These are phyloP conservation scores for Agrypnia vestita DNA, from an alignment of 1,140 invertebrate genomes.

Conservation along the genomic window DNA sequence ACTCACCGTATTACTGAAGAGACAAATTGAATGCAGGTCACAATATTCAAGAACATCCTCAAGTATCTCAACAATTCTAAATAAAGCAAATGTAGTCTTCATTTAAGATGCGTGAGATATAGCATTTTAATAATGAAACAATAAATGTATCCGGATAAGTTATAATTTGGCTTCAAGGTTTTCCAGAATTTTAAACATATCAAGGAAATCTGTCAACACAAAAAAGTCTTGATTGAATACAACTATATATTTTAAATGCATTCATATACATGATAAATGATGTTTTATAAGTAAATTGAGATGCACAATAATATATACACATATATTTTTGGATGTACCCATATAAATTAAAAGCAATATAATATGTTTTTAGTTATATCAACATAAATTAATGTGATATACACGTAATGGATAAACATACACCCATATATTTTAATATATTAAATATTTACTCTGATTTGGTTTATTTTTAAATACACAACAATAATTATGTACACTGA, in stretches of 20 bases:
- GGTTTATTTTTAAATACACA: background rate
- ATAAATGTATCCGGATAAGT: too few species aligned
- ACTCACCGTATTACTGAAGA: too few species aligned
- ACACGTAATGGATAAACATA: background rate
- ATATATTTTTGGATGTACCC: background rate
- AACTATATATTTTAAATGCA: constrained; percentile 38
- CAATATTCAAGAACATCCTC: too few species aligned
- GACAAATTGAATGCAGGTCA: too few species aligned
- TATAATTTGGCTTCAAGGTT: too few species aligned
- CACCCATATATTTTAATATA: constrained; percentile 24
- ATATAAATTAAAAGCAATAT: constrained; percentile 41
- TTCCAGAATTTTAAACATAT: too few species aligned
- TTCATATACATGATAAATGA: constrained; percentile 31
- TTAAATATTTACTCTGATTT: constrained; percentile 31
- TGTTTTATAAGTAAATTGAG: constrained; percentile 24
- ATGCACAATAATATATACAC: constrained; percentile 15
- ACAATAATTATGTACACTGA: constrained; percentile 20
- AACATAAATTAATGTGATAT: background rate
- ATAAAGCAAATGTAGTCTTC: too few species aligned
- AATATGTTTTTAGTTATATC: constrained; percentile 7
- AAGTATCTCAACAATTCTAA: too few species aligned
- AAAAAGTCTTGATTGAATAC: constrained; percentile 15
- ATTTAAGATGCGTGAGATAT: too few species aligned
- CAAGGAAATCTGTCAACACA: background rate
- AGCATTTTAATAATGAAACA: too few species aligned